Evolutionary conservation across 2,113 vertebrate species (phyloP).

Genomic region (Channa maculata): DNA sequence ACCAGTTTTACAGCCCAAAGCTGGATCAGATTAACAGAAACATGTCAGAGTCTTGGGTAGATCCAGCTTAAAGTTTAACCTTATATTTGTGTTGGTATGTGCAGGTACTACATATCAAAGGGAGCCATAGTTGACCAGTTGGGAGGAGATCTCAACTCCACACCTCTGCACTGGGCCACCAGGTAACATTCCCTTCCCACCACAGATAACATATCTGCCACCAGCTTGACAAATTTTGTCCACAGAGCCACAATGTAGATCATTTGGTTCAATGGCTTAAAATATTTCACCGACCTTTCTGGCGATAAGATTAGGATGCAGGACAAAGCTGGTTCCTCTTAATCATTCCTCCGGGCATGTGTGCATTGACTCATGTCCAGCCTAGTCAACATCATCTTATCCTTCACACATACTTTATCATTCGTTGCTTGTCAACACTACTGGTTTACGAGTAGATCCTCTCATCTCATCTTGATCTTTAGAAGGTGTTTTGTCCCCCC

Average conservation of each 20-base stretch:
- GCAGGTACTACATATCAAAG: slow-evolving; percentile 98
- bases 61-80: not conserved
- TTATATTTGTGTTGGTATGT: slow-evolving; percentile 51
- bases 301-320: not conserved
- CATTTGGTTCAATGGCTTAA: too few species aligned
- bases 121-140: slow-evolving; percentile 97
- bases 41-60: not conserved
- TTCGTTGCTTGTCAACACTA: not conserved
- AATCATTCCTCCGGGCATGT: not conserved
- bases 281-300: not conserved
- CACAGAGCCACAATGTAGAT: not conserved
- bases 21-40: not conserved
- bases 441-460: not conserved
- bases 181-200: slow-evolving; percentile 81
- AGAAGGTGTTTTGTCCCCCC: not conserved
- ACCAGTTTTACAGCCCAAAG: not conserved
- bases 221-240: not conserved
- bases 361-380: not conserved
- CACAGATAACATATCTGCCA: not conserved
- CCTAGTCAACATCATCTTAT: not conserved
- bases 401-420: not conserved
- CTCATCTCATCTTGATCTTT: not conserved
- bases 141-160: slow-evolving; percentile 98
- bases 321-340: too few species aligned
- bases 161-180: slow-evolving; percentile 98